phyloP scores from a whole-genome alignment of 1,140 invertebrate species.

The Plodia interpunctella region DNA sequence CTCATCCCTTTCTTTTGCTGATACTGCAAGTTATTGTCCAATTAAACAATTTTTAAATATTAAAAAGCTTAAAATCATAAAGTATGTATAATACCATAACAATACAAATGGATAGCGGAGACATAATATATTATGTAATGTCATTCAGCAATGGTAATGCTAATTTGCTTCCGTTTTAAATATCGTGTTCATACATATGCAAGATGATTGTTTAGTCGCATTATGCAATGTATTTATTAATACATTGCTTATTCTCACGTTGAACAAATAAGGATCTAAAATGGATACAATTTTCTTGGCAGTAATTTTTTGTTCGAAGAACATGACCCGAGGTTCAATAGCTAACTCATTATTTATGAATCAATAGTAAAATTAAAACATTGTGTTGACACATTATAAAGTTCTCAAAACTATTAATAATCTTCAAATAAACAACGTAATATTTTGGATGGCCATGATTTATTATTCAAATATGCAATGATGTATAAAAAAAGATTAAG shows the following conservation, averaged over 20 bases:
- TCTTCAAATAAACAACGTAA: constrained; percentile 29
- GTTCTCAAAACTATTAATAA: constrained; percentile 15
- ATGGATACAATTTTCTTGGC: not conserved
- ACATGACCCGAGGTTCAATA: constrained; percentile 7
- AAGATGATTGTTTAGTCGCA: not conserved
- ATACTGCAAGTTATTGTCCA: too few species aligned
- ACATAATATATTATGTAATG: not conserved
- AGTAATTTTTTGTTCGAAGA: not conserved
- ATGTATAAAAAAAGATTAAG: constrained; percentile 30
- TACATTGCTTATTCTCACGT: not conserved
- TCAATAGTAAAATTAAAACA: not conserved
- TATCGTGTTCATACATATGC: not conserved
- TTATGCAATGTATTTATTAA: not conserved
- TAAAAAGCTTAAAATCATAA: not conserved
- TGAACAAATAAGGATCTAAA: not conserved
- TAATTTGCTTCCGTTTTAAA: not conserved
- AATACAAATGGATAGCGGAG: not conserved
- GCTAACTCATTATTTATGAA: constrained; percentile 12
- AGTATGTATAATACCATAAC: not conserved
- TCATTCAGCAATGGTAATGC: not conserved
- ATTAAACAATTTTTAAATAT: too few species aligned
- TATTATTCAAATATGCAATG: constrained; percentile 38
- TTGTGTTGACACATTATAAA: constrained; percentile 7
- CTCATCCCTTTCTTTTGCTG: too few species aligned
- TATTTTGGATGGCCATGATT: constrained; percentile 29